phyloP scores from a whole-genome alignment of 2,113 vertebrate species.

The Equus quagga region DNA sequence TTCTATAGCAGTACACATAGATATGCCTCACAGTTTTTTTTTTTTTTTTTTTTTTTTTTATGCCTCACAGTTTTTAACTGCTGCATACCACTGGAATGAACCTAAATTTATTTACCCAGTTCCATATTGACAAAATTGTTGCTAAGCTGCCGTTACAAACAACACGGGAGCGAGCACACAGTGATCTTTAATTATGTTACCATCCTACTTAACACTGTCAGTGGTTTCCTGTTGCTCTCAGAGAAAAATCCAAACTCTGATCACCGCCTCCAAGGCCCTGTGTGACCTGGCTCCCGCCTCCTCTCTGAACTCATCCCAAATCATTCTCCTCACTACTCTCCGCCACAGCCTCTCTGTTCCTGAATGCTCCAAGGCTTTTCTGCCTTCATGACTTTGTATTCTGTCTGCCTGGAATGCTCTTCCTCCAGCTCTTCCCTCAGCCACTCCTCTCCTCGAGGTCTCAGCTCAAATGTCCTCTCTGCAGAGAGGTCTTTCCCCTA shows the following conservation, averaged over 20 bases:
- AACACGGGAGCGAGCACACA: not conserved
- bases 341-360: not conserved
- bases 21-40: not conserved
- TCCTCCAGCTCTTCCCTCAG: not conserved
- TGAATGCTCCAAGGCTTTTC: not conserved
- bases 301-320: not conserved
- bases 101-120: not conserved
- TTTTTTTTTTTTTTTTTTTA: too few relatives aligned
- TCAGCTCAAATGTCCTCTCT: not conserved
- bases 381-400: not conserved
- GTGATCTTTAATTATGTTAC: conserved; percentile 2
- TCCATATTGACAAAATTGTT: not conserved
- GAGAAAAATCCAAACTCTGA: not conserved
- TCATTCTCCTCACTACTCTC: not conserved
- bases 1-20: not conserved
- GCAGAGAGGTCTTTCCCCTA: not conserved
- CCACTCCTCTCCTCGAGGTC: not conserved
- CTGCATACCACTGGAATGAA: not conserved
- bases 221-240: not conserved
- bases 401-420: not conserved
- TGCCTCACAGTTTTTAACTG: not conserved
- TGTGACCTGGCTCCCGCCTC: not conserved
- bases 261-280: not conserved
- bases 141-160: conserved; percentile 39
- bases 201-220: not conserved